Evolutionary conservation across 30 jellyfish, hydroid and myxozoan genomes (phyloP), one percentile per base, ranked within the genome.

Genomic region (Phacellophora camtschatica): DNA sequence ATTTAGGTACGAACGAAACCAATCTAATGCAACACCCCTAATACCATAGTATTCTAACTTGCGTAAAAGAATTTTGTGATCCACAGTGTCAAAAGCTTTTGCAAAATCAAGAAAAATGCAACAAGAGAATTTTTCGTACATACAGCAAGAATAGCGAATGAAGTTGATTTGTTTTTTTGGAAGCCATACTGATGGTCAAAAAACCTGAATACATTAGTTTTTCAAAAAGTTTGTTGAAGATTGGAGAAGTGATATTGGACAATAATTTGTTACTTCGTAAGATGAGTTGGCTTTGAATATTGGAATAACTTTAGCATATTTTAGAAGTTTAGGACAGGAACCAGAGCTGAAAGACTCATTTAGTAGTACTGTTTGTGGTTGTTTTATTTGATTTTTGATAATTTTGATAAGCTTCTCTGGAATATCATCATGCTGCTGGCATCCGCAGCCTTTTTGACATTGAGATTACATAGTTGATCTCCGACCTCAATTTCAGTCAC

Each of bases 201-300:
- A n/a, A n/a, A n/a, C n/a, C n/a, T n/a, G n/a, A n/a, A n/a, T n/a
- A n/a, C n/a, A n/a, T n/a, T n/a, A n/a, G n/a, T n/a, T n/a, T n/a
- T n/a, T n/a, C n/a, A n/a, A n/a, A n/a, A n/a, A n/a, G n/a, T n/a
- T n/a, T n/a, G n/a, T n/a, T n/a, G n/a, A n/a, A n/a, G n/a, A n/a
- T n/a, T n/a, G n/a, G n/a, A n/a, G 87, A 6, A 74, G 33, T 5
- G 87, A 74, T 34, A 74, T 74, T 74, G 82, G 81, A 16, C 87
- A 39, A 49, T 74, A 74, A 20, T 74, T 74, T 8, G 82, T 6
- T 6, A 74, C 72, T 20, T 49, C 82, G 28, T 23, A 63, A 19
- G 19, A 8, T 15, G 72, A 50, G 23, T 33, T 31, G 30, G 87
- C 82, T 74, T 54, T 74, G 63, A 19, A 34, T 24, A 74, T 74